Conservation (phyloP, 2,888 invertebrate species). For the Phania funesta region DNA sequence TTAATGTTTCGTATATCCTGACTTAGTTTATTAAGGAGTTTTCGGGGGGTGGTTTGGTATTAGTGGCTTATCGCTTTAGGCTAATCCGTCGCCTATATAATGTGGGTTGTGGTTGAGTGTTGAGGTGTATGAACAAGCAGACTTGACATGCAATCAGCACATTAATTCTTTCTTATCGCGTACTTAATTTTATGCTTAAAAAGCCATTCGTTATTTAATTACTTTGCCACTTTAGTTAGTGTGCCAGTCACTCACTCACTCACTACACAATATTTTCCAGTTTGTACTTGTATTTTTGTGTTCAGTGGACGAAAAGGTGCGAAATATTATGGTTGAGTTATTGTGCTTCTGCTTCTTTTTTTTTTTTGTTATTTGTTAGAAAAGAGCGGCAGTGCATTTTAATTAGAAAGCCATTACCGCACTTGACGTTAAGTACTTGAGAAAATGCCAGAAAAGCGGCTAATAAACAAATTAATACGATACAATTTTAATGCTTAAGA, state of each 20-base stretch:
- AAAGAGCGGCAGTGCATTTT: conserved; percentile 47
- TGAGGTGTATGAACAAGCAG: conserved; percentile 31
- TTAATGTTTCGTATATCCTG: conserved; percentile 44
- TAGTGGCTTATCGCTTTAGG: conserved; percentile 70
- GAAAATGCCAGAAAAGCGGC: conserved; percentile 16
- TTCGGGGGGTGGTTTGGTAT: conserved; percentile 7
- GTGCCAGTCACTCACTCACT: conserved; percentile 20
- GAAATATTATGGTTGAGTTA: conserved; percentile 66
- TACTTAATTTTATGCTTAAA: conserved; percentile 68
- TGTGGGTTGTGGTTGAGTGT: background rate
- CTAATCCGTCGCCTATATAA: conserved; percentile 70
- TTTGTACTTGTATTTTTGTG: conserved; percentile 13
- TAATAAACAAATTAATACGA: conserved; percentile 37
- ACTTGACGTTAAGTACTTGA: conserved; percentile 56
- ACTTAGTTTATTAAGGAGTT: background rate
- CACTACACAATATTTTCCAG: background rate
- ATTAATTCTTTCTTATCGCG: conserved; percentile 67
- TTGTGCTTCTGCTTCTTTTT: conserved; percentile 19
- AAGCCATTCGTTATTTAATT: conserved; percentile 68
- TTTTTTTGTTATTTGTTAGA: background rate
- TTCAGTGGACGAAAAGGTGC: conserved; percentile 65
- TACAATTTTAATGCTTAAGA: conserved; percentile 5
- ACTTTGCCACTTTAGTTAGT: conserved; percentile 65
- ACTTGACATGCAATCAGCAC: conserved; percentile 65
- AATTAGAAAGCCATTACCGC: conserved; percentile 67